Evolutionary conservation across 1,140 invertebrate genomes (phyloP), one percentile per base, ranked within the genome.

Genomic region (Hylaeus volcanicus): DNA sequence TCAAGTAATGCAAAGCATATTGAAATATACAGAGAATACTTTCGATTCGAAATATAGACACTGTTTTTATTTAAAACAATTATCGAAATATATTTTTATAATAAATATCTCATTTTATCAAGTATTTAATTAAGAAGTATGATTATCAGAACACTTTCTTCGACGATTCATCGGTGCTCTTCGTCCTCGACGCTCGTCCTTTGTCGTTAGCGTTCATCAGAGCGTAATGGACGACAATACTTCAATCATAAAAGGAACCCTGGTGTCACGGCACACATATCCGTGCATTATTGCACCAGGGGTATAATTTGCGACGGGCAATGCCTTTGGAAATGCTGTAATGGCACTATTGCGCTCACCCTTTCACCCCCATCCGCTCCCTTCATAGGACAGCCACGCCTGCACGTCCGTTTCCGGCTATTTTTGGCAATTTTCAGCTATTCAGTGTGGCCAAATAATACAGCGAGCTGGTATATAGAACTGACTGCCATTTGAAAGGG

Each of bases 351-450:
- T 72, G 43, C 81, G 53, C 64, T 48, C 45, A 11, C 58, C 61
- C 48, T 70, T 15, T 68, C 48, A 3, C n/a, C 51, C 51, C 26
- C 9, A 39, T 37, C 53, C 11, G 11, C 4, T n/a, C 51, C 68
- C 56, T 41, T 65, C 76, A 9, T 12, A 53, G 60, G 48, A 37
- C 58, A 56, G 84, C 84, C 75, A 76, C 58, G 75, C 80, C 80
- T 79, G 85, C 75, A 72, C 84, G 45, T 86, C 80, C 77, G 75
- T 81, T 89, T 89, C 86, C 88, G 86, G 79, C 82, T 87, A 89
- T 89, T 89, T 89, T 89, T 89, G 85, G 82, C 88, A 89, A 89
- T 89, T 89, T 89, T 85, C 83, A 77, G 80, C 84, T 78, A 88
- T 89, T 88, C 85, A 89, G 69, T 2, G 77, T 76, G 51, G 58